phyloP scores from a whole-genome alignment of 2,113 vertebrate species.

The Ifrita kowaldi region DNA sequence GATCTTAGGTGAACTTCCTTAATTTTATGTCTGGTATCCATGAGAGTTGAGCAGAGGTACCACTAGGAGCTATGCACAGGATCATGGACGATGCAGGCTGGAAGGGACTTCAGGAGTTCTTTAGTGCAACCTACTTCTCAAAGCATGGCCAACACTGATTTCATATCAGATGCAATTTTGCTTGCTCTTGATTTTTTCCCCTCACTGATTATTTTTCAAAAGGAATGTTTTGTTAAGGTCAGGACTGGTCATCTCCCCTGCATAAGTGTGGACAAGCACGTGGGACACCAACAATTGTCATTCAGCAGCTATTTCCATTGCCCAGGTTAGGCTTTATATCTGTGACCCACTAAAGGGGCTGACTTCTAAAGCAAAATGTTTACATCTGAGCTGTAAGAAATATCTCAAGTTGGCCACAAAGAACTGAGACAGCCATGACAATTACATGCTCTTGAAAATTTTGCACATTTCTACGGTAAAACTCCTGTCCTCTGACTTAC shows the following conservation, averaged over 20 bases:
- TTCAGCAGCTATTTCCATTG: not conserved
- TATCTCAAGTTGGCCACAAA: not conserved
- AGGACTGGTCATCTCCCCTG: not conserved
- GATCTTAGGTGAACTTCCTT: not conserved
- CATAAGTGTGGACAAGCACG: rapidly evolving
- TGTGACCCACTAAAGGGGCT: not conserved
- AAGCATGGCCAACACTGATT: not conserved
- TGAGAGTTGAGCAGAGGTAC: not conserved
- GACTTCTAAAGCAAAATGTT: not conserved
- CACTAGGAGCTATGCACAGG: not conserved
- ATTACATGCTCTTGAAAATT: not conserved
- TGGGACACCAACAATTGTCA: not conserved
- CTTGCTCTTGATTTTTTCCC: not conserved
- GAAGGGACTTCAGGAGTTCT: not conserved
- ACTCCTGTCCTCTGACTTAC: not conserved
- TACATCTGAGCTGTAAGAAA: not conserved
- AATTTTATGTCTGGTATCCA: not conserved
- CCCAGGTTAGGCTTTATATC: not conserved
- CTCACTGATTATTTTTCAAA: not conserved
- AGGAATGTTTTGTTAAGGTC: not conserved
- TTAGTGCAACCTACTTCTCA: not conserved
- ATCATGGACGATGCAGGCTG: not conserved
- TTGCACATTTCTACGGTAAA: not conserved
- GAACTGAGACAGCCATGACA: not conserved
- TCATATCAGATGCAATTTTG: not conserved